Conservation (phyloP, 2,888 invertebrate species). For the Leucoma salicis region DNA sequence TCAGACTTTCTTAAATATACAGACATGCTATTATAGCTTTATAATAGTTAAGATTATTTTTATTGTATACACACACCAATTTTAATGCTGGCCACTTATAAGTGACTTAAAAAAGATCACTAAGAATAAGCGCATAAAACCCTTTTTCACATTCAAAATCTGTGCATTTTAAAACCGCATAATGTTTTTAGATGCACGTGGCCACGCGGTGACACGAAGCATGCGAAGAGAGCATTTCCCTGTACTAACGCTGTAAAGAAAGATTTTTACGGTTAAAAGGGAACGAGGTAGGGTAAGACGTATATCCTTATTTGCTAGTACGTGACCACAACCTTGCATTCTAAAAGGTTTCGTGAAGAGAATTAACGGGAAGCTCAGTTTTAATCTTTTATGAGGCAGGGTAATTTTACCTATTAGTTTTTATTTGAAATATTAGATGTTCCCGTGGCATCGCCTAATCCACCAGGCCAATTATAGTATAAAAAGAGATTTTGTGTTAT, state of each 20-base stretch:
- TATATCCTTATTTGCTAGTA: slow-evolving; percentile 66
- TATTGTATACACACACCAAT: too few relatives aligned
- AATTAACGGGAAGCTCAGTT: slow-evolving; percentile 34
- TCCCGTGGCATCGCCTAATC: too few relatives aligned
- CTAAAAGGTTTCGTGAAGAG: slow-evolving; percentile 47
- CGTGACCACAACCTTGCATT: slow-evolving; percentile 68
- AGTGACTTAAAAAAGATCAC: neutral
- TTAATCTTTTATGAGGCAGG: slow-evolving; percentile 27
- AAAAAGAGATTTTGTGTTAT: too few relatives aligned
- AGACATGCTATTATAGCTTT: too few relatives aligned
- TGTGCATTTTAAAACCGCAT: slow-evolving; percentile 48
- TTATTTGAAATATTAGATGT: too few relatives aligned
- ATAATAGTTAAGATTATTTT: too few relatives aligned
- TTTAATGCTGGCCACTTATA: neutral
- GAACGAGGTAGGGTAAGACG: slow-evolving; percentile 31
- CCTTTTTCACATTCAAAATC: slow-evolving; percentile 33
- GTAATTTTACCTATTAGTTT: too few relatives aligned
- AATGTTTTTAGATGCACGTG: slow-evolving; percentile 41
- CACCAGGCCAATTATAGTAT: too few relatives aligned
- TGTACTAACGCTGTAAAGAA: slow-evolving; percentile 68
- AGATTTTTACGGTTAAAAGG: slow-evolving; percentile 65
- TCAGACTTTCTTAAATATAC: too few relatives aligned
- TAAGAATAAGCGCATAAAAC: slow-evolving; percentile 16
- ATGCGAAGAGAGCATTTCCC: slow-evolving; percentile 66
- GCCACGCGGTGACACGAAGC: slow-evolving; percentile 29